Percentiles rank a stretch among this genome's conserved stretches.
These are phyloP conservation scores for Sarcophilus harrisii DNA, from an alignment of 2,797 vertebrate species.

Conservation along the genomic window DNA sequence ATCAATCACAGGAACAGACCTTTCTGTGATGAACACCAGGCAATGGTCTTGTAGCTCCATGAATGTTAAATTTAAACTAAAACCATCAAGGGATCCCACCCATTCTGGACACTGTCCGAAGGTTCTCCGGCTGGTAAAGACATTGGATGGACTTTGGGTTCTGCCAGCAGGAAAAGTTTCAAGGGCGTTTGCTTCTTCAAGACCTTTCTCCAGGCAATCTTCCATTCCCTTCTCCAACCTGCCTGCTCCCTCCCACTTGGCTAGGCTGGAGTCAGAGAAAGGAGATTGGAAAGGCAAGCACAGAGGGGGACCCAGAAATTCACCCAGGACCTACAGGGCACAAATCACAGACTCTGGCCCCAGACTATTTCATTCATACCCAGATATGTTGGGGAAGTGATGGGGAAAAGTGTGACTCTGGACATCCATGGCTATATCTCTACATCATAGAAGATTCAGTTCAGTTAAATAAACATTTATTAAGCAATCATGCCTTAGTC, in stretches of 20 bases:
- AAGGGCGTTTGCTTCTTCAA: constrained; percentile 1
- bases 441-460: background rate
- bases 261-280: background rate
- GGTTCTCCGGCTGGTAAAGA: background rate
- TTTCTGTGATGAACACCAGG: constrained; percentile 7
- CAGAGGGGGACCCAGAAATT: background rate
- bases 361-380: background rate
- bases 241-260: background rate
- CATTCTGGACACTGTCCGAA: background rate
- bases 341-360: background rate
- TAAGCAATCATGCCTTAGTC: background rate
- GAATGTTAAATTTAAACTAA: background rate
- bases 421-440: background rate
- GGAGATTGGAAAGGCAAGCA: background rate
- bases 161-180: constrained; percentile 4
- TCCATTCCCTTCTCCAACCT: background rate
- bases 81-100: background rate
- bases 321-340: background rate
- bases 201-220: background rate
- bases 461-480: background rate
- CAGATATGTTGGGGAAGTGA: background rate
- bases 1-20: constrained; percentile 3
- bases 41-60: background rate
- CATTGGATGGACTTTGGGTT: background rate
- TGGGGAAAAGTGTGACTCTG: background rate